Conservation (phyloP, 2,113 vertebrate species). For the Bubo bubo region DNA sequence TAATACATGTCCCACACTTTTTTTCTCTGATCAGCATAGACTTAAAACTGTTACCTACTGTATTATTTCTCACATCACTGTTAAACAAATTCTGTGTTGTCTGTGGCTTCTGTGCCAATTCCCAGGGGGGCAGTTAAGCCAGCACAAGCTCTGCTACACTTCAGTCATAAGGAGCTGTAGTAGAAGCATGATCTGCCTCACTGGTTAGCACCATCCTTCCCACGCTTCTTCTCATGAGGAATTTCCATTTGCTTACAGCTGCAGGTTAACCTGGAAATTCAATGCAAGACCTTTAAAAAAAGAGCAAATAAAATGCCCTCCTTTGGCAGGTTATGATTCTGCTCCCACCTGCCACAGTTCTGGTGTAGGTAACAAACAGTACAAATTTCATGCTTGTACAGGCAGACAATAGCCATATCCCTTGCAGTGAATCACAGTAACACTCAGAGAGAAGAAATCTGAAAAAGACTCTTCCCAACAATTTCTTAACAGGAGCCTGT, state of each 20-base stretch:
- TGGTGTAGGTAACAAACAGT: rapidly evolving
- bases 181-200: neutral
- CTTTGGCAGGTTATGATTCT: rapidly evolving
- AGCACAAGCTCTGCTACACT: neutral
- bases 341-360: neutral
- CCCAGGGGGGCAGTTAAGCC: neutral
- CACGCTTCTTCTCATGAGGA: neutral
- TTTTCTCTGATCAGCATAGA: neutral
- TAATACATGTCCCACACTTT: neutral
- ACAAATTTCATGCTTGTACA: neutral
- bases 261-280: neutral
- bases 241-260: neutral
- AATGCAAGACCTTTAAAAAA: neutral
- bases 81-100: neutral
- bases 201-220: neutral
- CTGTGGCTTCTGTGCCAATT: neutral
- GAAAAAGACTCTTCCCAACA: neutral
- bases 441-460: neutral
- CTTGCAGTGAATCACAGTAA: neutral
- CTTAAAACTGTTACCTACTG: neutral
- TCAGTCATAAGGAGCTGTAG: neutral
- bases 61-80: neutral
- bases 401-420: rapidly evolving
- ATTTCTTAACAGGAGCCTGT: neutral
- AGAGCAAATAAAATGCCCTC: neutral